Evolutionary conservation across 1,140 invertebrate species (phyloP), one percentile per base, ranked within the genome.

Genomic region (Drosophila quadrilineata): DNA sequence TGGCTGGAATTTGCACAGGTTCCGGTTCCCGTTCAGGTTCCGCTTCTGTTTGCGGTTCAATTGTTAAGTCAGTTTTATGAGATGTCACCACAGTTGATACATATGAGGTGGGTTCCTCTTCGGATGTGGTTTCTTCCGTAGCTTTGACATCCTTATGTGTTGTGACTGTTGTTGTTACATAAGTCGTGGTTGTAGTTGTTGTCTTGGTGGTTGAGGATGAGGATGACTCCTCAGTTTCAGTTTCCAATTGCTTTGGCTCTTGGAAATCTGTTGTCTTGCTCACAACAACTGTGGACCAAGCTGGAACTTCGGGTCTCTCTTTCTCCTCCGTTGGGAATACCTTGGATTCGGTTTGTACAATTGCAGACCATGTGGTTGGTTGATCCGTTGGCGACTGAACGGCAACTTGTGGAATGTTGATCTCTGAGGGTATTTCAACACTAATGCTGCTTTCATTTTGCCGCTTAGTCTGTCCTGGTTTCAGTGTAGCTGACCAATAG

Each of bases 311-410:
- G 3, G 31, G 6, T 3, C 40, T n/a, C 0, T 53, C 14, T 2
- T 38, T n/a, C 5, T 33, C 40, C 9, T 45, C 45, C 26, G 74
- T 29, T n/a, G 69, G 63, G 62, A 88, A 88, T 3, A 85, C 53
- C 6, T 67, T 88, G 3, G 70, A 53, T 48, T 88, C 79, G 6
- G 87, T 89, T 66, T 89, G 79, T 14, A 87, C 71, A 9, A 87
- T 72, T n/a, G 87, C 82, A n/a, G 87, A 87, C 87, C 87, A 88
- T 1, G 87, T 88, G 46, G 87, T 88, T 22, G 87, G 87, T 38
- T 87, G 87, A 49, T 85, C 82, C n/a, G 41, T 80, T 4, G 87
- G 87, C 1, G 87, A 88, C 35, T 85, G 57, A 6, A 88, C 82
- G 1, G 75, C 8, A 9, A 88, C 54, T 65, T 87, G 75, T 3